Conservation (phyloP, 2,113 vertebrate genomes). For the Hassar affinis region DNA sequence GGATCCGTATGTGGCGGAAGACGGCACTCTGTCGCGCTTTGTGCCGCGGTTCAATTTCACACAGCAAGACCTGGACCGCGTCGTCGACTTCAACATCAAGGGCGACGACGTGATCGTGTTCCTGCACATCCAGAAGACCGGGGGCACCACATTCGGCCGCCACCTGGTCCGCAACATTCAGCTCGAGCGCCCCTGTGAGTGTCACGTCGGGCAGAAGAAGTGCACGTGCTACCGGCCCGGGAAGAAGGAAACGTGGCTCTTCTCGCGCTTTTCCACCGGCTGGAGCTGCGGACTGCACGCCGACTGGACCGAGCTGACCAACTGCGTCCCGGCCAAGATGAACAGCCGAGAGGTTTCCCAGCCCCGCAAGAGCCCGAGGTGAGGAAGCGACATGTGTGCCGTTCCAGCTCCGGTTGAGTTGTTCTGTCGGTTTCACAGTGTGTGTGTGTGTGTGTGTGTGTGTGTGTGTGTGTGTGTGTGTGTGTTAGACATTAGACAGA, state of each 20-base stretch:
- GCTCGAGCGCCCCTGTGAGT: slow-evolving; percentile 94
- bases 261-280: slow-evolving; percentile 83
- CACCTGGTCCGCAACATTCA: slow-evolving; percentile 92
- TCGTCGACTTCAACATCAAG: slow-evolving; percentile 87
- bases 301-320: slow-evolving; percentile 82
- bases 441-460: no score
- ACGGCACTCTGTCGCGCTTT: slow-evolving; percentile 84
- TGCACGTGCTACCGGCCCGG: slow-evolving; percentile 93
- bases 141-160: slow-evolving; percentile 87
- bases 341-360: slow-evolving; percentile 71
- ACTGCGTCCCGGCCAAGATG: slow-evolving; percentile 87
- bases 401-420: no score
- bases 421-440: no score
- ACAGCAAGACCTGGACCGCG: slow-evolving; percentile 77
- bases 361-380: slow-evolving; percentile 75
- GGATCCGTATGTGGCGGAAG: slow-evolving; percentile 89
- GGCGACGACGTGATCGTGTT: slow-evolving; percentile 89
- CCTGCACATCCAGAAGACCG: slow-evolving; percentile 83
- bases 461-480: no score
- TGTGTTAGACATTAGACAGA: no score
- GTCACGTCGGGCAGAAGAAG: slow-evolving; percentile 94
- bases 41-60: slow-evolving; percentile 90
- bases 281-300: slow-evolving; percentile 84
- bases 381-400: no score
- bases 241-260: slow-evolving; percentile 92